Percentiles rank a stretch among this genome's conserved stretches.
Conservation (phyloP, 92 coral and sea anemone genomes). For the Parazoanthus swiftii region DNA sequence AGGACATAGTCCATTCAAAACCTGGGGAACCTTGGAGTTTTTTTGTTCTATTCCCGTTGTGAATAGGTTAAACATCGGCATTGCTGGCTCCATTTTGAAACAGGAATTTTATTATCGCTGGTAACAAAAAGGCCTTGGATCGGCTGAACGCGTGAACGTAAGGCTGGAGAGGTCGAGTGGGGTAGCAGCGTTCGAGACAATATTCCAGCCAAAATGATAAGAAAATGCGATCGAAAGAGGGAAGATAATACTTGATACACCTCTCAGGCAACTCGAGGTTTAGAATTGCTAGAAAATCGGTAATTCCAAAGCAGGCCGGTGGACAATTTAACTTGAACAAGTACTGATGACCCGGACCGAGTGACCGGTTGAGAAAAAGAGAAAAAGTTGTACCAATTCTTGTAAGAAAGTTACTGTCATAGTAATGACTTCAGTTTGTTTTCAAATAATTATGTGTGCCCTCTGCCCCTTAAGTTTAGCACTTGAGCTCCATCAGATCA, state of each 20-base stretch:
- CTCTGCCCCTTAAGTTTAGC: not conserved
- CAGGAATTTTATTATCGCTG: conserved; percentile 2
- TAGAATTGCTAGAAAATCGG: not conserved
- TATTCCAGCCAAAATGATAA: not conserved
- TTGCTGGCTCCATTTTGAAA: not conserved
- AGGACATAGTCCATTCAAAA: not conserved
- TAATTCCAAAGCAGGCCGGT: not conserved
- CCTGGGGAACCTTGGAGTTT: not conserved
- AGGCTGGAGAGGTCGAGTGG: not conserved
- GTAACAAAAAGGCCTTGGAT: not conserved
- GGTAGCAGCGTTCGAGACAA: not conserved
- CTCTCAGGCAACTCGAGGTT: not conserved
- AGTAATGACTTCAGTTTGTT: no score
- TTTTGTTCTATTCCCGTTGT: not conserved
- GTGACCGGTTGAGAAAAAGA: no score
- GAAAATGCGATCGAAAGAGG: not conserved
- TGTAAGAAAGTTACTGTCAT: not conserved
- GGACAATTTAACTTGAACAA: not conserved
- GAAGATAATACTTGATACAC: not conserved
- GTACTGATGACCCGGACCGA: no score
- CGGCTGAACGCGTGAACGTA: conserved; percentile 1
- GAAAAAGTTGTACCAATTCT: no score
- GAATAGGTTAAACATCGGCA: not conserved
- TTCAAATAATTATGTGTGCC: not conserved
- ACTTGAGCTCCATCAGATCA: not conserved